Percentiles rank a stretch among this genome's conserved stretches.
Conservation (phyloP, 2,888 invertebrate species). For the Dasypogon diadema region DNA sequence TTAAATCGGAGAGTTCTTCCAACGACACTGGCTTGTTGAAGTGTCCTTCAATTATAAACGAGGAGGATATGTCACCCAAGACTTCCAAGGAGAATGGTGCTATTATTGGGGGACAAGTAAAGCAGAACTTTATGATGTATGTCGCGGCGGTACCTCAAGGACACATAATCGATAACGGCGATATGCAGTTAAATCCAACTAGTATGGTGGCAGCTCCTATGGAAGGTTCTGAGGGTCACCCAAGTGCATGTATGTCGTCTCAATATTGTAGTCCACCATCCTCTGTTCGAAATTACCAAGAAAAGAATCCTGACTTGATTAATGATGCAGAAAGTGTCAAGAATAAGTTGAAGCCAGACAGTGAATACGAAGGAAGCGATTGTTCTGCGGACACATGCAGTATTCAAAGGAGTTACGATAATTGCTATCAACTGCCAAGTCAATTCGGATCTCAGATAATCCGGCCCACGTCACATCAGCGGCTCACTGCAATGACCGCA, state of each 20-base stretch:
- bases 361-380: constrained; percentile 67
- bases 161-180: constrained; percentile 59
- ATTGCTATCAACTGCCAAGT: constrained; percentile 68
- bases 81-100: constrained; percentile 61
- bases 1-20: constrained; percentile 74
- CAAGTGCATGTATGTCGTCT: constrained; percentile 66
- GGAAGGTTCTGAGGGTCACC: constrained; percentile 65
- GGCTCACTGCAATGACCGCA: constrained; percentile 70
- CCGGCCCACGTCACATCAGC: constrained; percentile 67
- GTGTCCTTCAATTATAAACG: constrained; percentile 69
- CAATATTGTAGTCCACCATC: constrained; percentile 73
- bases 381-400: constrained; percentile 63
- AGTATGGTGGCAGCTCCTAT: constrained; percentile 54
- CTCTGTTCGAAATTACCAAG: constrained; percentile 71
- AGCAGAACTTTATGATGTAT: constrained; percentile 66
- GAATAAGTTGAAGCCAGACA: constrained; percentile 68
- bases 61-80: constrained; percentile 64
- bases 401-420: constrained; percentile 62
- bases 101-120: constrained; percentile 65
- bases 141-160: constrained; percentile 61
- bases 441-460: constrained; percentile 72
- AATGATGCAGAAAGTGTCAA: constrained; percentile 79
- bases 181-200: constrained; percentile 58
- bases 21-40: constrained; percentile 71
- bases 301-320: constrained; percentile 84